Evolutionary conservation across 2,113 vertebrate species (phyloP).

Genomic region (Asarcornis scutulata): DNA sequence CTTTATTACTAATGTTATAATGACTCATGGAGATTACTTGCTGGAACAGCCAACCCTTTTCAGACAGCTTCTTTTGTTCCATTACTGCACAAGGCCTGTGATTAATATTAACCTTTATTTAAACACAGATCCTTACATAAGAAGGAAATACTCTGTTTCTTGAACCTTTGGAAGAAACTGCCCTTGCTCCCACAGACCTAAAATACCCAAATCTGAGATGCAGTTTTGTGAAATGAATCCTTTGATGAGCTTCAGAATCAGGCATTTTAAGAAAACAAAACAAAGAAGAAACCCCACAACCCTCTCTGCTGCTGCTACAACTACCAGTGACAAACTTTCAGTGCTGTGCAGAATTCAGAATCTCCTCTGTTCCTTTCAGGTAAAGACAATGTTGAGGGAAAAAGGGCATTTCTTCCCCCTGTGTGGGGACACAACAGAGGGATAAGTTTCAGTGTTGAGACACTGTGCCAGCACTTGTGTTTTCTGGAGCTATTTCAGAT

Average conservation of each 20-base stretch:
- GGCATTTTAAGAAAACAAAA: slow-evolving; percentile 73
- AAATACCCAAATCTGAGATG: slow-evolving; percentile 61
- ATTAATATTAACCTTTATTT: slow-evolving; percentile 79
- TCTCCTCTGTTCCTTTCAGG: slow-evolving; percentile 80
- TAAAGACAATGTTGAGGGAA: slow-evolving; percentile 79
- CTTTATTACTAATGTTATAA: slow-evolving; percentile 56
- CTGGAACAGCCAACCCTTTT: slow-evolving; percentile 76
- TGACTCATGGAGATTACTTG: slow-evolving; percentile 57
- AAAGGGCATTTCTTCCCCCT: slow-evolving; percentile 79
- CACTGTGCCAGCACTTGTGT: not conserved
- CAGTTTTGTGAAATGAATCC: slow-evolving; percentile 55
- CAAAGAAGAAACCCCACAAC: not conserved
- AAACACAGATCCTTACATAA: slow-evolving; percentile 74
- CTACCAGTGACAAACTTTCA: slow-evolving; percentile 85
- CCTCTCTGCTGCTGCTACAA: slow-evolving; percentile 72
- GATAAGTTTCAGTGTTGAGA: slow-evolving; percentile 48
- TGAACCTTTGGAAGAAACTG: not conserved
- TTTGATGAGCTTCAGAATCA: slow-evolving; percentile 73
- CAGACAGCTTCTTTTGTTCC: slow-evolving; percentile 74
- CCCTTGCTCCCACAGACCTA: not conserved
- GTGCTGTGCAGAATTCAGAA: slow-evolving; percentile 92
- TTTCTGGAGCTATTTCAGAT: not conserved
- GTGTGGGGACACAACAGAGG: slow-evolving; percentile 43
- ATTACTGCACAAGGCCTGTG: slow-evolving; percentile 71
- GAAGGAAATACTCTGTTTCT: slow-evolving; percentile 50